Base-by-base conservation (phyloP, 2,888 invertebrate species). In the Lithodes maja region DNA sequence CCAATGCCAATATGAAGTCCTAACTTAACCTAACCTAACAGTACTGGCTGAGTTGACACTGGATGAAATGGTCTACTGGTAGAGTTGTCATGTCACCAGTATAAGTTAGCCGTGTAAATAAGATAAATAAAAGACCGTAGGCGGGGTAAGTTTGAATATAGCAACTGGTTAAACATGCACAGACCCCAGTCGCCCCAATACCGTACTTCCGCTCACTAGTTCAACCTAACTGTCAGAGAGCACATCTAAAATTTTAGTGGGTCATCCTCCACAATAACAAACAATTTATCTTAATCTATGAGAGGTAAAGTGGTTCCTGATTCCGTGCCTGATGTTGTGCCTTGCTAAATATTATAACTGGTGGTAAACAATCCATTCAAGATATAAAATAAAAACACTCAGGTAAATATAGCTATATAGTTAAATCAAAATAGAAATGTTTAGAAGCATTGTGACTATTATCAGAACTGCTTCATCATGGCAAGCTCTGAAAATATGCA, bases 181-280 rank as follows among this genome's bases (percentile, higher is more conserved):
- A 12, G 5, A 12, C 33, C 12, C 61, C 61, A 61, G 61, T 33
- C 1, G 61, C 61, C 61, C 12, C 5, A 61, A 7, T 7, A 61
- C 5, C 5, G 33, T 74, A 74, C 3, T 5, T 5, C 5, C 3
- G 3, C 33, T 1, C n/a, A 82, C 49, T 12, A 68, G 9, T 53
- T 15, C 55, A 75, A 5, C 81, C 88, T 88, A 81, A 71, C 74
- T 80, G 84, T 88, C 88, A 88, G 84, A 88, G 88, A 88, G 88
- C 88, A 88, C 84, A 71, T 69, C 88, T 88, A 88, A 88, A 52
- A 78, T 88, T 88, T 49, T 61, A 84, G 49, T 52, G 84, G 88
- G 88, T 88, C 88, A 88, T 85, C 77, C 88, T 88, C 88, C 82
- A 87, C 15, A 53, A 55, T 71, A 71, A n/a, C 17, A 71, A 55